These are phyloP conservation scores for Aelia acuminata DNA, from an alignment of 2,888 invertebrate species.

Conservation along the genomic window DNA sequence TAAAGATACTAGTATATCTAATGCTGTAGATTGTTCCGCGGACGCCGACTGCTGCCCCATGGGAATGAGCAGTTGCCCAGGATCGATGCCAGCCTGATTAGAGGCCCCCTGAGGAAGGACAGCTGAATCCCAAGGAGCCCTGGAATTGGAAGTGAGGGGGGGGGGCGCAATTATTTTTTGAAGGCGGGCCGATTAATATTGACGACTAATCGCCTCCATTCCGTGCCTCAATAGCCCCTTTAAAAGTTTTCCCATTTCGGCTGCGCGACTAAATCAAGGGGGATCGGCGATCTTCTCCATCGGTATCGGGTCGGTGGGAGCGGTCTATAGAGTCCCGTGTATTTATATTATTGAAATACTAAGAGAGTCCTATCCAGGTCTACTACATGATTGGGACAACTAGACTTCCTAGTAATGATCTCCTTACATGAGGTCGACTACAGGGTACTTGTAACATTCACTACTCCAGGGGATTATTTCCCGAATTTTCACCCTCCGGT, in stretches of 20 bases:
- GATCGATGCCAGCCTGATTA: constrained; percentile 8
- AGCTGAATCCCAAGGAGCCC: constrained; percentile 3
- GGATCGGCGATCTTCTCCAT: neutral
- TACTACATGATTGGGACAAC: too few species aligned
- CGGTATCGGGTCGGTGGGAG: too few species aligned
- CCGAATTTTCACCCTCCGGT: too few species aligned
- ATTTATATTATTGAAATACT: too few species aligned
- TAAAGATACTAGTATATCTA: neutral
- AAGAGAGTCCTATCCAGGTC: too few species aligned
- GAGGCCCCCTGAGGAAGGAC: constrained; percentile 6
- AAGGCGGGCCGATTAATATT: constrained; percentile 34
- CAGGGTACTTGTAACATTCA: too few species aligned
- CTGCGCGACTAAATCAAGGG: neutral
- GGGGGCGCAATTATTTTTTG: constrained; percentile 46
- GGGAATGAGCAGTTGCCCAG: constrained; percentile 5
- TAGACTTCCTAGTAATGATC: too few species aligned
- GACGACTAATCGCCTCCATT: constrained; percentile 20
- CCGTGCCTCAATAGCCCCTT: constrained; percentile 22
- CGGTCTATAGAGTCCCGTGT: too few species aligned
- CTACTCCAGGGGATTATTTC: too few species aligned
- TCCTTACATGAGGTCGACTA: too few species aligned
- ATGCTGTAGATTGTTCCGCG: neutral
- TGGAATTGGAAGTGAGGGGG: neutral
- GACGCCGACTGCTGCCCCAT: neutral
- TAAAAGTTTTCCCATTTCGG: constrained; percentile 44